Evolutionary conservation across 1,140 invertebrate genomes (phyloP).

Genomic region (Ephestia elutella): DNA sequence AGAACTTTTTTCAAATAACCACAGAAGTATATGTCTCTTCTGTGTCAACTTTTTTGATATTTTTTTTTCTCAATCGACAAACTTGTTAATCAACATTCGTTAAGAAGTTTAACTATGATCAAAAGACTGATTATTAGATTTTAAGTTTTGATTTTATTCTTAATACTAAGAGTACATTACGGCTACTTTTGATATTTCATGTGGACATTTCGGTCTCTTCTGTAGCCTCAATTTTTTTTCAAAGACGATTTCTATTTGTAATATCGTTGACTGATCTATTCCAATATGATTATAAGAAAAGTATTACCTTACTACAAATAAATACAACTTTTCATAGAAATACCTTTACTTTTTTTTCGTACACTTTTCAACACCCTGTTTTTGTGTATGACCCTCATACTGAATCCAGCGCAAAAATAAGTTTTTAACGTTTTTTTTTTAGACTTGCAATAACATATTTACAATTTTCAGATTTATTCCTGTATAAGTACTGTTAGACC

Average conservation of each 20-base stretch:
- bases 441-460: no score
- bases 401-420: no score
- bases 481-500: no score
- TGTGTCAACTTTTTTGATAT: background rate
- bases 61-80: background rate
- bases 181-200: background rate
- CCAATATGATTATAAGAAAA: background rate
- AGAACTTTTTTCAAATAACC: no score
- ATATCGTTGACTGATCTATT: background rate
- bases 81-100: background rate
- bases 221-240: background rate
- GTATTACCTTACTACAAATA: background rate
- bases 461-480: no score
- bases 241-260: background rate
- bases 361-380: no score
- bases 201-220: constrained; percentile 3
- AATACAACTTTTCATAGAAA: no score
- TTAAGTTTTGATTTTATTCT: background rate
- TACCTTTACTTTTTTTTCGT: no score
- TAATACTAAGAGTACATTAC: background rate
- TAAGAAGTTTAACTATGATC: background rate
- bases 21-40: constrained; percentile 2
- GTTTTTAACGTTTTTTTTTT: no score
- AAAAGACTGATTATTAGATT: background rate
- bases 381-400: no score